A percentile compares a stretch with the other conserved stretches of the same genome.
These are phyloP conservation scores for Crotalus viridis DNA, from an alignment of 2,113 vertebrate genomes.

Conservation along the genomic window DNA sequence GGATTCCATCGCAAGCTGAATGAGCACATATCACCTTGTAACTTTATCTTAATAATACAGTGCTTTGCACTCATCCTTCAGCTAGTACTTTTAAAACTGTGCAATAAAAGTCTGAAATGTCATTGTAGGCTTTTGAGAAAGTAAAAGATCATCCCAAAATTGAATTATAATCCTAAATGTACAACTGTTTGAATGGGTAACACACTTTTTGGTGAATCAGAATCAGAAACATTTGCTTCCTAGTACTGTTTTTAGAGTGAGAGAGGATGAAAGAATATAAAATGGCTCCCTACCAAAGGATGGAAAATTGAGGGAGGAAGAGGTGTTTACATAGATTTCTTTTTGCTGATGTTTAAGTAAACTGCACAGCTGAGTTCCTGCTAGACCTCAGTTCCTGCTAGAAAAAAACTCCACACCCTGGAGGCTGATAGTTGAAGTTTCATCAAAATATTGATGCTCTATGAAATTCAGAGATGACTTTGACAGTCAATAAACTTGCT, in stretches of 20 bases:
- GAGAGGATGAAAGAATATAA: background rate
- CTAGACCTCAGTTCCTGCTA: background rate
- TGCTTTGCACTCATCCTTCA: conserved; percentile 4
- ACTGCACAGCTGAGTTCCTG: background rate
- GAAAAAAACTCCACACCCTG: background rate
- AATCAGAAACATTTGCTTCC: background rate
- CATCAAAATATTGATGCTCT: background rate
- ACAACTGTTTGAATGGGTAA: background rate
- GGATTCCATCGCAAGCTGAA: background rate
- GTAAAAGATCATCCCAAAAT: background rate
- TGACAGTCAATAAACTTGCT: background rate
- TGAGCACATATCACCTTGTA: conserved; percentile 13
- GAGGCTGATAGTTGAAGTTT: background rate
- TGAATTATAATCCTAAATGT: background rate
- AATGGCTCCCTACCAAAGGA: background rate
- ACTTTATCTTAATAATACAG: conserved; percentile 15
- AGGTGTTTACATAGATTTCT: background rate
- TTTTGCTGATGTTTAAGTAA: background rate
- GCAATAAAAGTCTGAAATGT: background rate
- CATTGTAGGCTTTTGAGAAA: background rate
- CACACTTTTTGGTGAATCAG: background rate
- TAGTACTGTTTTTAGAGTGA: background rate
- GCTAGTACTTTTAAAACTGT: background rate
- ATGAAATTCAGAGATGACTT: background rate
- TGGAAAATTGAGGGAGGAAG: background rate